Conservation (phyloP, 2,888 invertebrate species). For the Gisinianus flammeolus region DNA sequence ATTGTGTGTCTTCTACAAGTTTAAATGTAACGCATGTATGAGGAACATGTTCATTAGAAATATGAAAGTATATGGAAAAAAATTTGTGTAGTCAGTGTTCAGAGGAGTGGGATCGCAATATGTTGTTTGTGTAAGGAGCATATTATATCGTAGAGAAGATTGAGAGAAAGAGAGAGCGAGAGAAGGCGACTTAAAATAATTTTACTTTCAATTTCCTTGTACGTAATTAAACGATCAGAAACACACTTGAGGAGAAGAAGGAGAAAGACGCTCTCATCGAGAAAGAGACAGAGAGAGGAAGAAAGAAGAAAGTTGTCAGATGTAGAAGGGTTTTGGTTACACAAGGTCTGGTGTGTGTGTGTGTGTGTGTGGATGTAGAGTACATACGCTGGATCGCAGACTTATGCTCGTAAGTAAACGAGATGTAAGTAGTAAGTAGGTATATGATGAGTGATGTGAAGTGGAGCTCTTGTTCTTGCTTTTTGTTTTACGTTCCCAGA, state of each 20-base stretch:
- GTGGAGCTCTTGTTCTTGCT: conserved; percentile 18
- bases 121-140: neutral
- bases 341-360: too few species aligned
- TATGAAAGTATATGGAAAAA: neutral
- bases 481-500: conserved; percentile 9
- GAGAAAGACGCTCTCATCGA: neutral
- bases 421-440: conserved; percentile 2
- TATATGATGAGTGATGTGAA: conserved; percentile 31
- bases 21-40: too few species aligned
- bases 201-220: conserved; percentile 46
- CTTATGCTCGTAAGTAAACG: neutral
- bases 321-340: neutral
- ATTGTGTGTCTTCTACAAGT: too few species aligned
- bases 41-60: too few species aligned
- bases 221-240: conserved; percentile 50
- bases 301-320: conserved; percentile 30
- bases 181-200: conserved; percentile 38
- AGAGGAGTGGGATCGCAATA: too few species aligned
- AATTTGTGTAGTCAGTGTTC: too few species aligned
- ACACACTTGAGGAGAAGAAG: conserved; percentile 41
- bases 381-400: neutral
- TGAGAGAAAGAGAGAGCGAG: conserved; percentile 5
- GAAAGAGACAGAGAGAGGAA: too few species aligned
- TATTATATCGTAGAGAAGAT: conserved; percentile 15
- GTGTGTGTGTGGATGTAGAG: too few species aligned